Base-by-base conservation (phyloP, 2,113 vertebrate genomes). In the Ceyx cyanopectus region DNA sequence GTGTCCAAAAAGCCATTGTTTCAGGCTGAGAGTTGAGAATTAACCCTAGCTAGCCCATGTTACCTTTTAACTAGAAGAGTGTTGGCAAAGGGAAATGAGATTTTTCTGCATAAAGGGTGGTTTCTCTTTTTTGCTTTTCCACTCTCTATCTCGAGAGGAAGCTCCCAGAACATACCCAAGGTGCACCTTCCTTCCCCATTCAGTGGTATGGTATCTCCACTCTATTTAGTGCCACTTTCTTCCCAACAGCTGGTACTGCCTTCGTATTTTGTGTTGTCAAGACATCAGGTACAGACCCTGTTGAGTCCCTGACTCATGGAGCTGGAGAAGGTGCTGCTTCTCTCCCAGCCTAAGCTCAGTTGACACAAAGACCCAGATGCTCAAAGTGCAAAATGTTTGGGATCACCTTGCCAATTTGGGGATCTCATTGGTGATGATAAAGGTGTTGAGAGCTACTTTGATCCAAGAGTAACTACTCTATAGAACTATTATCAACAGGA, bases 41-140 rank as follows among this genome's bases (percentile, higher is more conserved):
- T 85, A 94, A 95, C 63, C 79, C 77, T 19, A 87, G n/a, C 27
- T 69, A 89, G 54, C 19, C 18, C 30, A 88, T 76, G 74, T 56
- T 43, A 84, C 86, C 29, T 75, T 95, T 90, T 68, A 60, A 34
- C 43, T 37, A 24, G 62, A 53, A 77, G 23, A 91, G 6, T 3
- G 53, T 6, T 43, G n/a, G 75, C 16, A 92, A 77, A 91, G 74
- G 22, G 1, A 11, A 48, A 54, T 14, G 62, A 77, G 7, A 9
- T 21, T 12, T 48, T 70, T 76, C 70, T n/a, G 20, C 79, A 72
- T 84, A 67, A 51, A 67, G 34, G 30, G 37, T 80, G 50, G 51
- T 48, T 62, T 73, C 37, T 77, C 27, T 6, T 87, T 81, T 15
- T 79, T 17, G 20, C 10, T 68, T 7, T 65, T 65, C 48, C 13